Base-by-base conservation (phyloP, 2,888 invertebrate genomes). In the Drosophila ochracea region DNA sequence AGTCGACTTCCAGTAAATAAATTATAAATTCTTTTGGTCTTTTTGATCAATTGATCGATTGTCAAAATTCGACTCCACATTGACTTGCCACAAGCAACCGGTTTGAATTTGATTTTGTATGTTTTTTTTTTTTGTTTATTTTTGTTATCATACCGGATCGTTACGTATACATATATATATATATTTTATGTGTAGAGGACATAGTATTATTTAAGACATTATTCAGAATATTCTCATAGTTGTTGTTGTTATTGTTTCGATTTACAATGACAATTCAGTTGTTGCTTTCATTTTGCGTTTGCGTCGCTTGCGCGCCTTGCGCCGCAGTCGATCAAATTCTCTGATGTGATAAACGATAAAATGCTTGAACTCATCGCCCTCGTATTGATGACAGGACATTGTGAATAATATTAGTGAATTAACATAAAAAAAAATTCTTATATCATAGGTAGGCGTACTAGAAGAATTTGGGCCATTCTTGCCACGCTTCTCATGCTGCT, bases 361-460 rank as follows among this genome's bases (percentile, higher is more conserved):
- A 63, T 91, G 84, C 74, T 91, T 91, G 4, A 91, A 68, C 30
- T 91, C 84, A 59, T 84, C 86, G 75, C 84, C 76, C 59, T 92
- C 86, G 11, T 83, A 88, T 49, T 89, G 81, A 4, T 77, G 90
- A 74, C 90, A 90, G 47, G 91, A 89, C 67, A 92, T 80, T 28
- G 82, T 82, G 57, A 92, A 73, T 81, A 92, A 66, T 61, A 92
- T 89, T 76, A 92, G 79, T 52, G 91, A 90, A 75, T 92, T 92
- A 83, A 92, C 61, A 76, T 90, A 92, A 62, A 92, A 89, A 90
- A 92, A 91, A 84, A 92, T 83, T 89, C 89, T 90, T 84, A 92
- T 80, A 82, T 87, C 88, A 83, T 86, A 80, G 35, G 83, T 81
- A 73, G 81, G 55, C 57, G 73, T 70, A 57, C 58, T 76, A 21